Conservation (phyloP, 2,888 invertebrate genomes). For the Tenodera sinensis region DNA sequence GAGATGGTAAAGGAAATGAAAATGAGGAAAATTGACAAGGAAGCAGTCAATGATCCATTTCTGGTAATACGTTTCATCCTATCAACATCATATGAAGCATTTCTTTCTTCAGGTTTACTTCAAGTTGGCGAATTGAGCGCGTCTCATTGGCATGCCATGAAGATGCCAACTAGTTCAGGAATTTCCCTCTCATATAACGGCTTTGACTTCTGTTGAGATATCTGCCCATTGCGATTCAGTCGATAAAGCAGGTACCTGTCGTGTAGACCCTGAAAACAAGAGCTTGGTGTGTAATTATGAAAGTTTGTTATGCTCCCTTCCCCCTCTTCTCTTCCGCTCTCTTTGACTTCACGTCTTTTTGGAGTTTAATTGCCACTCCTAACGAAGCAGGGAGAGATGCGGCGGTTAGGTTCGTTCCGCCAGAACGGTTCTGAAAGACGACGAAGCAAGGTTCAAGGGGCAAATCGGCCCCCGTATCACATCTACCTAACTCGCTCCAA, state of each 20-base stretch:
- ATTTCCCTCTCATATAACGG: neutral
- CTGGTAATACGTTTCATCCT: too few relatives aligned
- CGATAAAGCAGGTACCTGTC: neutral
- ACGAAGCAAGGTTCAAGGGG: neutral
- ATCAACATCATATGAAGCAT: too few relatives aligned
- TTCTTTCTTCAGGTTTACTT: too few relatives aligned
- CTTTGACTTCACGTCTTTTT: neutral
- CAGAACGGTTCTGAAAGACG: slow-evolving; percentile 5
- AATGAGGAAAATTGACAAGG: too few relatives aligned
- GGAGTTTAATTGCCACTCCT: slow-evolving; percentile 3
- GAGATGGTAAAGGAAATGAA: too few relatives aligned
- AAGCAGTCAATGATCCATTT: too few relatives aligned
- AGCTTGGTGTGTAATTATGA: neutral
- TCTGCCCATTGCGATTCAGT: neutral
- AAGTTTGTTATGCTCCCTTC: neutral
- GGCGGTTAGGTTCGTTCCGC: neutral
- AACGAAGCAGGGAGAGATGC: neutral
- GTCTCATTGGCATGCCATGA: too few relatives aligned
- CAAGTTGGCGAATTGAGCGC: too few relatives aligned
- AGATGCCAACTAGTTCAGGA: neutral
- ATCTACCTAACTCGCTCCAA: neutral
- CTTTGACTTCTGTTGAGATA: neutral
- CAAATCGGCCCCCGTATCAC: neutral
- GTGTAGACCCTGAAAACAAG: neutral
- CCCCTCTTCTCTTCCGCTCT: neutral